Conservation (phyloP, 2,888 invertebrate genomes). For the Apamea monoglypha region DNA sequence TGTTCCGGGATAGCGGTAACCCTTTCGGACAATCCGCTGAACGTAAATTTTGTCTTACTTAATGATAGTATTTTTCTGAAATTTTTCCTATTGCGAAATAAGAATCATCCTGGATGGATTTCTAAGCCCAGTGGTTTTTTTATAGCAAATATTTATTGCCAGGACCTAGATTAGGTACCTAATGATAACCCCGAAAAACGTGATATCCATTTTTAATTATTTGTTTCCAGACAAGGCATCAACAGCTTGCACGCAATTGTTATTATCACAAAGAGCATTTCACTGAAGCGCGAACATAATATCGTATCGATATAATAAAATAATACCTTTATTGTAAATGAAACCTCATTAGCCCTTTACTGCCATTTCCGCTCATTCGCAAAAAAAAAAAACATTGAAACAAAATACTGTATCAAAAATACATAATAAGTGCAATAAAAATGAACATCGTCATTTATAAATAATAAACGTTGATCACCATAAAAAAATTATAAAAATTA, state of each 20-base stretch:
- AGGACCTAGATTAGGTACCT: background rate
- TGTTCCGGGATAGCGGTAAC: too few relatives aligned
- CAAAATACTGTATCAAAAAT: conserved; percentile 21
- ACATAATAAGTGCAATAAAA: conserved; percentile 7
- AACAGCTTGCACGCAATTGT: conserved; percentile 28
- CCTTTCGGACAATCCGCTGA: too few relatives aligned
- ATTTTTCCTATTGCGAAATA: background rate
- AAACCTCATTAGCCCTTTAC: conserved; percentile 10
- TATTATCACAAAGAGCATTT: conserved; percentile 24
- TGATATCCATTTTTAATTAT: background rate
- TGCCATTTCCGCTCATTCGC: conserved; percentile 14
- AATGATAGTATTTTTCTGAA: too few relatives aligned
- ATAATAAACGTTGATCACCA: conserved; percentile 32
- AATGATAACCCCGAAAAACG: background rate
- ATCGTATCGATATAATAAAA: conserved; percentile 23
- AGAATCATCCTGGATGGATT: too few relatives aligned
- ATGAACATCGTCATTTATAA: conserved; percentile 11
- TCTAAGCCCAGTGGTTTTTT: background rate
- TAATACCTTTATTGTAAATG: conserved; percentile 25
- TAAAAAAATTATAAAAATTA: conserved; percentile 29
- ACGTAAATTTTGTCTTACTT: too few relatives aligned
- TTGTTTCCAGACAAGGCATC: conserved; percentile 20
- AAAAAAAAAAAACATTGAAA: conserved; percentile 3
- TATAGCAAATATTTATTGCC: background rate
- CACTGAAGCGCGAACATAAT: conserved; percentile 32